Conservation (phyloP, 2,888 invertebrate genomes). For the Drosophila macrospina region DNA sequence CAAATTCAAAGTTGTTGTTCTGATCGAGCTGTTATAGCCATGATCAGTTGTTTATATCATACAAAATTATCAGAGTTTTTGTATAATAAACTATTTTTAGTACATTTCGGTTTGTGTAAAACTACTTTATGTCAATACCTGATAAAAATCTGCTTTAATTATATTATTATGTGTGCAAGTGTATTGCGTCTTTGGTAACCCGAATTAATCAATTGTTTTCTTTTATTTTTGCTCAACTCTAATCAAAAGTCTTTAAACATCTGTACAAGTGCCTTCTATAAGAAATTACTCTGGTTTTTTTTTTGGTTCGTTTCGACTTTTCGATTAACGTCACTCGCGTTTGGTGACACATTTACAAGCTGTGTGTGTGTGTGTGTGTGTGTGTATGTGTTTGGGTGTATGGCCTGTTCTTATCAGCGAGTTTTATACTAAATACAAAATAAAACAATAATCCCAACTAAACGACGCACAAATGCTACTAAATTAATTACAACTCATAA, state of each 20-base stretch:
- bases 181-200: background rate
- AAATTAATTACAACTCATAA: slow-evolving; percentile 58
- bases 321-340: slow-evolving; percentile 54
- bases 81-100: too few relatives aligned
- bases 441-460: slow-evolving; percentile 41
- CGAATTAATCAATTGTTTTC: background rate
- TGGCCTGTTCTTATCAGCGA: slow-evolving; percentile 58
- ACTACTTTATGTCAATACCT: too few relatives aligned
- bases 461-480: slow-evolving; percentile 30
- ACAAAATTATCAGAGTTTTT: too few relatives aligned
- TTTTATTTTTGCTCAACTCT: slow-evolving; percentile 4
- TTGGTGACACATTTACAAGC: slow-evolving; percentile 72
- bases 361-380: slow-evolving; percentile 12
- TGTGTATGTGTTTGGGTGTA: slow-evolving; percentile 8
- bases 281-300: slow-evolving; percentile 10
- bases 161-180: background rate
- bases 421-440: slow-evolving; percentile 6
- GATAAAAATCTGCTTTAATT: background rate
- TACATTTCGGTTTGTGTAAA: too few relatives aligned
- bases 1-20: background rate
- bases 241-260: slow-evolving; percentile 17
- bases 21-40: too few relatives aligned
- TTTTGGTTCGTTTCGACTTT: slow-evolving; percentile 13
- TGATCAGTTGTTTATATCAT: too few relatives aligned
- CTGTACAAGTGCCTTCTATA: slow-evolving; percentile 9